phyloP scores from a whole-genome alignment of 2,113 vertebrate genomes.

The Chionis minor region DNA sequence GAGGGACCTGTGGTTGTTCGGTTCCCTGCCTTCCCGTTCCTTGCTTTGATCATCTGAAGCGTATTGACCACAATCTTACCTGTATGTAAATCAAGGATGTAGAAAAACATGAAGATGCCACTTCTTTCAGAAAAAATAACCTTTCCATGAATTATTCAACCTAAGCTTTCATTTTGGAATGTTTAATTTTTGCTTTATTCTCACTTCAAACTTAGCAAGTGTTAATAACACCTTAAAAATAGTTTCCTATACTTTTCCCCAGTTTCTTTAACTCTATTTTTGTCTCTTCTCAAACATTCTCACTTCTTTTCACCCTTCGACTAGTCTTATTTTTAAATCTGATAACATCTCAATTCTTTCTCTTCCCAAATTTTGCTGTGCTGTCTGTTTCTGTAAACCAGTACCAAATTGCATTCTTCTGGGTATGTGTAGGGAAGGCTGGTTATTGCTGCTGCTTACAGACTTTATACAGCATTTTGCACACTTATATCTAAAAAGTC shows the following conservation, averaged over 20 bases:
- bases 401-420: neutral
- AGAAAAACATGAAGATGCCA: neutral
- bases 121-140: neutral
- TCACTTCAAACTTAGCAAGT: neutral
- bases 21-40: neutral
- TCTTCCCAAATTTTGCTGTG: neutral
- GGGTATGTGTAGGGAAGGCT: fast-evolving
- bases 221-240: constrained; percentile 37
- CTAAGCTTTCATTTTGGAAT: neutral
- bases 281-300: neutral
- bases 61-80: neutral
- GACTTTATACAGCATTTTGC: neutral
- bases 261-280: constrained; percentile 20
- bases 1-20: neutral
- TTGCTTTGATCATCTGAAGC: neutral
- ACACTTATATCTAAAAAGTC: neutral
- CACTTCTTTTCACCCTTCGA: neutral
- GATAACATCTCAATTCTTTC: neutral
- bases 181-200: constrained; percentile 12
- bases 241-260: neutral
- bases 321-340: neutral
- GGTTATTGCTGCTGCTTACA: neutral
- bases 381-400: neutral
- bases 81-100: neutral
- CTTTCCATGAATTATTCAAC: neutral